Conservation (phyloP, 2,797 vertebrate species). For the Gallinago nigripennis region DNA sequence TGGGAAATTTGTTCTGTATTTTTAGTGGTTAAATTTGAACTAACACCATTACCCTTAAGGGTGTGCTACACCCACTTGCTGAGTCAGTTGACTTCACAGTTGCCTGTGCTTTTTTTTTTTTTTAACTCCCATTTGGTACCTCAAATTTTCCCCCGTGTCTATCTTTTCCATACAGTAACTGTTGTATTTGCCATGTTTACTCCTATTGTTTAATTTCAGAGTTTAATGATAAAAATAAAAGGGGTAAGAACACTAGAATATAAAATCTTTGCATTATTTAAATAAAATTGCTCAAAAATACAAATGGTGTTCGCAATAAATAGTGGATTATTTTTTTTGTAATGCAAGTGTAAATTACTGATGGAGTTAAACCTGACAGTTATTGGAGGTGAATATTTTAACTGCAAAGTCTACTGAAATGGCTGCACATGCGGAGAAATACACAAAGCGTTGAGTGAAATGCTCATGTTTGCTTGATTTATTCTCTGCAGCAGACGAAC, state of each 20-base stretch:
- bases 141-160: background rate
- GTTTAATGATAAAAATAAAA: background rate
- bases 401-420: background rate
- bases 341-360: background rate
- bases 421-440: slow-evolving; percentile 17
- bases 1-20: background rate
- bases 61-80: background rate
- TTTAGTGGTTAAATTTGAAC: background rate
- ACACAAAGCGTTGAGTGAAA: background rate
- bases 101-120: background rate
- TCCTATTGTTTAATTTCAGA: background rate
- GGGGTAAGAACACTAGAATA: background rate
- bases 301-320: background rate
- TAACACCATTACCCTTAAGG: background rate
- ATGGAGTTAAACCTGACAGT: slow-evolving; percentile 5
- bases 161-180: background rate
- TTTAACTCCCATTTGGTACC: background rate
- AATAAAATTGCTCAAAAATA: background rate
- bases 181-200: background rate
- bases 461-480: slow-evolving; percentile 32
- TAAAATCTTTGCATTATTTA: background rate
- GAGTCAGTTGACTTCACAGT: background rate
- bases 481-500: slow-evolving; percentile 52
- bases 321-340: background rate
- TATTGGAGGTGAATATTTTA: background rate